These are phyloP conservation scores for Apamea anceps DNA, from an alignment of 2,888 invertebrate species.

Conservation along the genomic window DNA sequence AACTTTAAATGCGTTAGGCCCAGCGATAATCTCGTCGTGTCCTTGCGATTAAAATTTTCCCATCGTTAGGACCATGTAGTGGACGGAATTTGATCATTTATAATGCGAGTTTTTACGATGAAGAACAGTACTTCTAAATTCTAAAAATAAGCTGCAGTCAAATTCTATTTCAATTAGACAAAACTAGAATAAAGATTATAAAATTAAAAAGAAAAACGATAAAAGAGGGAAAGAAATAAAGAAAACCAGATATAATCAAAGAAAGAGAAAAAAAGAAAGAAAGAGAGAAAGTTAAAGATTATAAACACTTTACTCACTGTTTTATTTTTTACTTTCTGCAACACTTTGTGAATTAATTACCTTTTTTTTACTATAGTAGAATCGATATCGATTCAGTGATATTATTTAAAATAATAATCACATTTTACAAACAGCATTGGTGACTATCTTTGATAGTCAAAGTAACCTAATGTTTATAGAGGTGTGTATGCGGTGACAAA, in stretches of 20 bases:
- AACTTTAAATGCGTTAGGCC: conserved; percentile 76
- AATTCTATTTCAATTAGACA: neutral
- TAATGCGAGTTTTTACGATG: neutral
- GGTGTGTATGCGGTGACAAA: neutral
- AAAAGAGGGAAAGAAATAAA: too few relatives aligned
- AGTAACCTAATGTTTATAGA: neutral
- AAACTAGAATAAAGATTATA: neutral
- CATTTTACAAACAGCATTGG: neutral
- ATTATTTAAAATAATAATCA: neutral
- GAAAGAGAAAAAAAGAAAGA: too few relatives aligned
- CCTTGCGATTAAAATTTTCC: conserved; percentile 76
- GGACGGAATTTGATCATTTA: conserved; percentile 59
- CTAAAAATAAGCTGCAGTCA: neutral
- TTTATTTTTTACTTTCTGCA: too few relatives aligned
- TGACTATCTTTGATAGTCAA: neutral
- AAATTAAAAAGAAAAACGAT: too few relatives aligned
- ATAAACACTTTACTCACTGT: neutral
- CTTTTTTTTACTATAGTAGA: neutral
- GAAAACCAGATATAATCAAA: too few relatives aligned
- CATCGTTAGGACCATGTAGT: conserved; percentile 70
- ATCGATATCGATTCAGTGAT: neutral
- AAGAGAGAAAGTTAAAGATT: neutral
- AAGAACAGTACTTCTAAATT: neutral
- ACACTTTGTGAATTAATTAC: neutral
- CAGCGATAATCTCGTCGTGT: conserved; percentile 71